These are phyloP conservation scores for Pavo muticus DNA, from an alignment of 2,113 vertebrate genomes.

Conservation along the genomic window DNA sequence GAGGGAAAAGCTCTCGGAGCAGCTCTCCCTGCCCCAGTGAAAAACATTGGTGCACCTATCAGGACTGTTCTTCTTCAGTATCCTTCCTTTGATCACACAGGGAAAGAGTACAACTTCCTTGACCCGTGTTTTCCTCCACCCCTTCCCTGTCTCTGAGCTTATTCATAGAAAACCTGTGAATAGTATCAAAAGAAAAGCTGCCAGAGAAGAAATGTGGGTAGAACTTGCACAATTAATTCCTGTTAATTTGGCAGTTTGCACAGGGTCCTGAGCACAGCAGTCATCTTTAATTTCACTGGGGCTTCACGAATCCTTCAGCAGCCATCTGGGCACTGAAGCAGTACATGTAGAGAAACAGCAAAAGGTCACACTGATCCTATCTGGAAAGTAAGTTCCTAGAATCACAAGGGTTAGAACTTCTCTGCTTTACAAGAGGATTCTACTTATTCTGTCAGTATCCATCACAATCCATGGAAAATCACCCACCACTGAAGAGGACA, in stretches of 20 bases:
- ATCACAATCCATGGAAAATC: not conserved
- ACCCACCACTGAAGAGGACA: not conserved
- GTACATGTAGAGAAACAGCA: not conserved
- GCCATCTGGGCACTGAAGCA: not conserved
- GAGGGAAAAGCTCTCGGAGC: not conserved
- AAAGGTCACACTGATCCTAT: not conserved
- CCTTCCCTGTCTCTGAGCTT: not conserved
- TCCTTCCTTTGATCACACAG: not conserved
- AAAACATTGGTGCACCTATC: not conserved
- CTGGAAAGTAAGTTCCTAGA: not conserved
- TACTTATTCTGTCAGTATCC: not conserved
- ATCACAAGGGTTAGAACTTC: not conserved
- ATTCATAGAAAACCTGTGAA: conserved; percentile 7
- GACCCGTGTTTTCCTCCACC: not conserved
- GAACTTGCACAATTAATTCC: conserved; percentile 36
- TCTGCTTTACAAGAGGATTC: not conserved
- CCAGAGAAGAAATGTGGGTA: not conserved
- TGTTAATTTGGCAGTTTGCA: not conserved
- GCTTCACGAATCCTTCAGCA: not conserved
- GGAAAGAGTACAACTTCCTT: not conserved
- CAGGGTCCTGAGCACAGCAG: not conserved
- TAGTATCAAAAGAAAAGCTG: not conserved
- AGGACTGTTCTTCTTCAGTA: not conserved
- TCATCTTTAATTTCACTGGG: not conserved
- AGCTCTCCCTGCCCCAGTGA: not conserved